phyloP scores from a whole-genome alignment of 2,797 vertebrate genomes.

The Macrochelys suwanniensis region DNA sequence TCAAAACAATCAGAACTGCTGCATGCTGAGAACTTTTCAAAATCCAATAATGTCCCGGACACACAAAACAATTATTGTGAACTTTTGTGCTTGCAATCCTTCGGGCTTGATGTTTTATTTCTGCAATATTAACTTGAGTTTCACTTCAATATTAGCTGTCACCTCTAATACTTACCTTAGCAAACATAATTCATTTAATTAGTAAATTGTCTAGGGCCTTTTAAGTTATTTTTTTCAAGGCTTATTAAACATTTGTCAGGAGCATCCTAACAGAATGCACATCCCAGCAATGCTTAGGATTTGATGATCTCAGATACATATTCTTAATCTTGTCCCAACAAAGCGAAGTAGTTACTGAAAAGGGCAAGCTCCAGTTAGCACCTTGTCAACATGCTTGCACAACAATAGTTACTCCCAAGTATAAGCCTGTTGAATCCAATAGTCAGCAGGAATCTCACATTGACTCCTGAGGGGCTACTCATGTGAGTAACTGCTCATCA shows the following conservation, averaged over 20 bases:
- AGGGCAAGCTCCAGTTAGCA: background rate
- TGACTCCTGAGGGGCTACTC: background rate
- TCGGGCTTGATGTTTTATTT: slow-evolving; percentile 23
- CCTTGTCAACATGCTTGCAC: background rate
- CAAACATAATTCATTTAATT: slow-evolving; percentile 51
- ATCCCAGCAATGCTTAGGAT: background rate
- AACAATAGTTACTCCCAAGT: background rate
- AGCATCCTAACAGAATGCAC: slow-evolving; percentile 1
- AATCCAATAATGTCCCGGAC: background rate
- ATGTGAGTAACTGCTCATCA: rapidly evolving
- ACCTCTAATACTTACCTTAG: slow-evolving; percentile 31
- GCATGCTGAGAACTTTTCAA: background rate
- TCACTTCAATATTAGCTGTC: slow-evolving; percentile 25
- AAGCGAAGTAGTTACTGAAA: background rate
- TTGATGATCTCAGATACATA: background rate
- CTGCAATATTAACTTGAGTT: slow-evolving; percentile 15
- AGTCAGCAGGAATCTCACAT: background rate
- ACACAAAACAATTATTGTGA: background rate
- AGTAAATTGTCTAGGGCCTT: slow-evolving; percentile 23
- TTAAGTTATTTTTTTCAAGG: slow-evolving; percentile 16
- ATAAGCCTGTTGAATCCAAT: background rate
- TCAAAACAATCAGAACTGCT: background rate
- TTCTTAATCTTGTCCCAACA: background rate
- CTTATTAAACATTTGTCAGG: slow-evolving; percentile 36
- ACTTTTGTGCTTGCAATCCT: background rate